These are phyloP conservation scores for Taurulus bubalis DNA, from an alignment of 2,113 vertebrate genomes.

Conservation along the genomic window DNA sequence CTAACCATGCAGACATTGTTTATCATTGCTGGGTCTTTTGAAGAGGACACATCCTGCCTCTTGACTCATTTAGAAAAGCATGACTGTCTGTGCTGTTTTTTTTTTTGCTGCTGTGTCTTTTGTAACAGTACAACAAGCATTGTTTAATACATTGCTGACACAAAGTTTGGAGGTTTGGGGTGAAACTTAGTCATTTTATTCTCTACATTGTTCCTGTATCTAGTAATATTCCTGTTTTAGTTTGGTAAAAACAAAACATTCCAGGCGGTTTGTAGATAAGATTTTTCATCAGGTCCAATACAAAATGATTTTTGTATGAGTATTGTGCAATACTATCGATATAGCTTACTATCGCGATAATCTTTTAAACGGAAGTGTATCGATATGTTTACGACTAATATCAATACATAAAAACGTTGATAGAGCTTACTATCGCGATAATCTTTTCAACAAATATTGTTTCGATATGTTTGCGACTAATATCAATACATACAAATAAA, in stretches of 20 bases:
- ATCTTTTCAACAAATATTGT: no score
- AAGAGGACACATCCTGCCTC: slow-evolving; percentile 67
- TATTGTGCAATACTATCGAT: neutral
- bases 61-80: slow-evolving; percentile 51
- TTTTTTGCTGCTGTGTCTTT: slow-evolving; percentile 34
- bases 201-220: neutral
- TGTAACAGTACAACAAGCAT: slow-evolving; percentile 29
- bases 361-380: no score
- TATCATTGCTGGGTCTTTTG: slow-evolving; percentile 71
- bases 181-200: neutral
- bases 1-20: slow-evolving; percentile 62
- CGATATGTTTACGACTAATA: no score
- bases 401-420: neutral
- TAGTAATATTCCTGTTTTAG: neutral
- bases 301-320: neutral
- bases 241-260: neutral
- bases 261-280: neutral
- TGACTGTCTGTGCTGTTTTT: slow-evolving; percentile 29
- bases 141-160: slow-evolving; percentile 19
- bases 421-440: neutral
- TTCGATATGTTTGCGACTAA: no score
- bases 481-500: no score
- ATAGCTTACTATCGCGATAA: neutral
- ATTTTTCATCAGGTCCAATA: neutral
- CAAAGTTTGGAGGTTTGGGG: slow-evolving; percentile 26